Evolutionary conservation across 2,888 invertebrate genomes (phyloP).

Genomic region (Drosophila fulvimacula): DNA sequence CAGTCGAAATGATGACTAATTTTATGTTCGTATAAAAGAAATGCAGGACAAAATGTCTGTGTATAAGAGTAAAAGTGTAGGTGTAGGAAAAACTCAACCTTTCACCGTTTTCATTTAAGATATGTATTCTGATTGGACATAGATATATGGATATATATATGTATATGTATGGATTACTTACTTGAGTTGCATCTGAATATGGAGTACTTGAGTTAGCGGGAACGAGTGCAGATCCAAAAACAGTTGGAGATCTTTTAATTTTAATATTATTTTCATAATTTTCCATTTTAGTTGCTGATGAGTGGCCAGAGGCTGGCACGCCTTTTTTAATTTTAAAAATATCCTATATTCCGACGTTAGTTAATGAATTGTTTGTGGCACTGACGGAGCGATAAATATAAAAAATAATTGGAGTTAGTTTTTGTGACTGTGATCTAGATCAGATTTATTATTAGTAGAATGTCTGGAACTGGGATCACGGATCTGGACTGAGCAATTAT

Average conservation of each 20-base stretch:
- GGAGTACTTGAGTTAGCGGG: conserved; percentile 96
- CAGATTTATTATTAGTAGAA: conserved; percentile 44
- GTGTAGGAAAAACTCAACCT: not conserved
- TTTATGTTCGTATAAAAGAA: not conserved
- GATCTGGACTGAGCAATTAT: conserved; percentile 76
- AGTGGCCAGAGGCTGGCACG: conserved; percentile 48
- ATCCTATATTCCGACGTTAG: conserved; percentile 19
- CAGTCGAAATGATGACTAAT: too few species aligned
- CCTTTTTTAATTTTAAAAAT: conserved; percentile 27
- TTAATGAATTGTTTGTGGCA: not conserved
- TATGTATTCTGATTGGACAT: not conserved
- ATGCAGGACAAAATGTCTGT: not conserved
- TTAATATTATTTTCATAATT: conserved; percentile 47
- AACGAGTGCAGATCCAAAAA: conserved; percentile 96
- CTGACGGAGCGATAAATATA: conserved; percentile 9
- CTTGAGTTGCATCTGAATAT: conserved; percentile 99
- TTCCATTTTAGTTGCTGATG: conserved; percentile 39
- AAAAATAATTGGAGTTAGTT: conserved; percentile 21
- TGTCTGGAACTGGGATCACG: conserved; percentile 62
- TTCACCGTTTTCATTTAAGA: not conserved
- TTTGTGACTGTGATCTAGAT: conserved; percentile 31
- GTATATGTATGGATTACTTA: conserved; percentile 85
- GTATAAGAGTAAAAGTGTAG: not conserved
- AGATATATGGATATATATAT: not conserved
- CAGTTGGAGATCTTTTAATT: conserved; percentile 74